Evolutionary conservation across 2,113 vertebrate species (phyloP).

Genomic region (Cyphomyrus plagiostoma): DNA sequence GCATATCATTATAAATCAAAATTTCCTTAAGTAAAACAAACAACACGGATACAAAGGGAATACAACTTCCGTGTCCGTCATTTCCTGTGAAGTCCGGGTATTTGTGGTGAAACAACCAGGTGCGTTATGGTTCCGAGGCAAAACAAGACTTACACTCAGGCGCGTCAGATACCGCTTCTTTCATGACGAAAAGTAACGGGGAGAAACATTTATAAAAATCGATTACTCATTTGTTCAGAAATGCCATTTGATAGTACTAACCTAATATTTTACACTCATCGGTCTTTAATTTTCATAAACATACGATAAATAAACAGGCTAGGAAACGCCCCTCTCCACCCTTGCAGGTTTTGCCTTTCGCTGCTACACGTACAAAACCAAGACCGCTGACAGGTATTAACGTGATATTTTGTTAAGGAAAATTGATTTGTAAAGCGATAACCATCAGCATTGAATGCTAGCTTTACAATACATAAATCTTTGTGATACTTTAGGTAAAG

Average conservation of each 20-base stretch:
- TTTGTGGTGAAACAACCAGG: slow-evolving; percentile 51
- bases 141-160: neutral
- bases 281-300: neutral
- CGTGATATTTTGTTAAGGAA: neutral
- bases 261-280: neutral
- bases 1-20: slow-evolving; percentile 39
- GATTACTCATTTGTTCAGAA: neutral
- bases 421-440: neutral
- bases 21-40: slow-evolving; percentile 61
- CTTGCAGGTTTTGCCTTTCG: neutral
- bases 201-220: neutral
- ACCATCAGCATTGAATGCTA: neutral
- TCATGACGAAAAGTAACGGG: neutral
- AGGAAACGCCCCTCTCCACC: neutral
- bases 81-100: slow-evolving; percentile 63
- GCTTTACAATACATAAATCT: neutral
- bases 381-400: neutral
- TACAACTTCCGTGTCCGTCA: slow-evolving; percentile 63
- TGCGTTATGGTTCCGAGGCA: slow-evolving; percentile 50
- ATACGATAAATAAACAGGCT: neutral
- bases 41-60: slow-evolving; percentile 68
- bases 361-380: neutral
- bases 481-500: neutral
- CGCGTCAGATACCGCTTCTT: neutral
- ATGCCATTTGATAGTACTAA: neutral